Percentiles rank a stretch among this genome's conserved stretches.
These are phyloP conservation scores for Papilio polyxenes DNA, from an alignment of 1,140 invertebrate species.

Conservation along the genomic window DNA sequence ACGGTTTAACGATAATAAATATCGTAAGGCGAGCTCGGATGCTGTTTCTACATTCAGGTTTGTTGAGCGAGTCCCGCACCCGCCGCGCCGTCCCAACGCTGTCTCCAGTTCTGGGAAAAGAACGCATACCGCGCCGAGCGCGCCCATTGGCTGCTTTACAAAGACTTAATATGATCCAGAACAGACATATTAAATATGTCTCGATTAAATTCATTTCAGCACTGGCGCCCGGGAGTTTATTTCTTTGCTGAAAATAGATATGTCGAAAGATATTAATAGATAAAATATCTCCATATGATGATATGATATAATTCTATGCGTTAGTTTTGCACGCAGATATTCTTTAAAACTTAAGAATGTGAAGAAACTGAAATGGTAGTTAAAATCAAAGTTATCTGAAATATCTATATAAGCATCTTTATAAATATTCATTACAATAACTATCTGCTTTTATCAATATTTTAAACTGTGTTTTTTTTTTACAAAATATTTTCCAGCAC, in stretches of 20 bases:
- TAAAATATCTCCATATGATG: too few relatives aligned
- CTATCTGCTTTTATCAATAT: not conserved
- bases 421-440: too few relatives aligned
- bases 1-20: constrained; percentile 18
- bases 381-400: too few relatives aligned
- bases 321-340: too few relatives aligned
- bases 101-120: constrained; percentile 74
- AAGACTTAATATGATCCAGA: constrained; percentile 53
- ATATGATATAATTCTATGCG: too few relatives aligned
- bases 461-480: not conserved
- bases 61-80: constrained; percentile 43
- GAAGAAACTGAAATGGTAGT: too few relatives aligned
- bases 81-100: constrained; percentile 48
- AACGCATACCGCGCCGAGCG: constrained; percentile 69
- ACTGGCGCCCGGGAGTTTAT: not conserved
- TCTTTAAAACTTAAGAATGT: too few relatives aligned
- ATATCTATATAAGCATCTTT: too few relatives aligned
- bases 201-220: not conserved
- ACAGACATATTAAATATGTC: constrained; percentile 37
- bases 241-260: not conserved
- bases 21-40: constrained; percentile 30
- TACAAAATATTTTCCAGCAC: not conserved
- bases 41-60: constrained; percentile 39
- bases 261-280: not conserved
- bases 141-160: constrained; percentile 60